Evolutionary conservation across 2,888 invertebrate genomes (phyloP).

Genomic region (Lordiphosa andalusiaca): DNA sequence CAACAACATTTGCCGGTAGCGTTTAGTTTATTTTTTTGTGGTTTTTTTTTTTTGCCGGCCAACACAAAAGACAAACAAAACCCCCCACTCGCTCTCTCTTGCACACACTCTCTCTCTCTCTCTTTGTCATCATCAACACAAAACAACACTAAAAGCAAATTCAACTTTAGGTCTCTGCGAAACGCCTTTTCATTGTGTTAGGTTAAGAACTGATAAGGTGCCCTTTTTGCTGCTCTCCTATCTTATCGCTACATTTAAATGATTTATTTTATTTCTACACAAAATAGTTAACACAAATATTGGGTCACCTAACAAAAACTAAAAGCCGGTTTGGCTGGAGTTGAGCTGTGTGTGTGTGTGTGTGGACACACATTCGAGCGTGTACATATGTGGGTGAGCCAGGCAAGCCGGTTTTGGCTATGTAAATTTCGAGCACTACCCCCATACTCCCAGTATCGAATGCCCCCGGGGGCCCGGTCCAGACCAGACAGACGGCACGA

Average conservation of each 20-base stretch:
- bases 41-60: slow-evolving; percentile 59
- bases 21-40: slow-evolving; percentile 27
- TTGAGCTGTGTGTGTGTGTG: slow-evolving; percentile 47
- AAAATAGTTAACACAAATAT: slow-evolving; percentile 50
- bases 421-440: slow-evolving; percentile 27
- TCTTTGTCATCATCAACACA: slow-evolving; percentile 37
- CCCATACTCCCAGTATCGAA: not conserved
- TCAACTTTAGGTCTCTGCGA: not conserved
- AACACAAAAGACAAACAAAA: slow-evolving; percentile 50
- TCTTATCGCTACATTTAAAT: slow-evolving; percentile 7
- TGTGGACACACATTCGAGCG: slow-evolving; percentile 28
- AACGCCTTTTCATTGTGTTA: slow-evolving; percentile 32
- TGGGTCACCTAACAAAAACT: slow-evolving; percentile 50
- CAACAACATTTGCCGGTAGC: slow-evolving; percentile 58
- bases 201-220: slow-evolving; percentile 64
- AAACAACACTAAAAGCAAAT: not conserved
- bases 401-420: slow-evolving; percentile 55
- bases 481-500: slow-evolving; percentile 14
- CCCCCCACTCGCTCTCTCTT: slow-evolving; percentile 27
- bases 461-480: slow-evolving; percentile 20
- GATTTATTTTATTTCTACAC: slow-evolving; percentile 35
- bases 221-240: slow-evolving; percentile 25
- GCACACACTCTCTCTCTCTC: slow-evolving; percentile 9
- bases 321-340: slow-evolving; percentile 68
- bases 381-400: slow-evolving; percentile 64